These are phyloP conservation scores for Vandiemenella viatica DNA, from an alignment of 2,888 invertebrate species.

Conservation along the genomic window DNA sequence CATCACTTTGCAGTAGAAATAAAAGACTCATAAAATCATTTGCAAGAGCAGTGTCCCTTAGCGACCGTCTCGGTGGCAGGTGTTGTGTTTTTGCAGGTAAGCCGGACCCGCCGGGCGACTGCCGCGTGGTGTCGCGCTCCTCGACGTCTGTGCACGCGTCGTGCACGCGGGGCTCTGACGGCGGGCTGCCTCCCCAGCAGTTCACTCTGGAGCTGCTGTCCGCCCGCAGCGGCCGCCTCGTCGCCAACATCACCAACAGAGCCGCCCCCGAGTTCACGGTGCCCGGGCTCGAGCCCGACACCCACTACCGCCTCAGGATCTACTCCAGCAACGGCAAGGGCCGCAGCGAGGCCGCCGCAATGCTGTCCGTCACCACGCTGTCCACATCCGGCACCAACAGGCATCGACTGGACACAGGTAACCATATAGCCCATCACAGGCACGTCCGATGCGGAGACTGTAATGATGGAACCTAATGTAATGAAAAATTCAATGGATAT, in stretches of 20 bases:
- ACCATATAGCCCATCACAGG: background rate
- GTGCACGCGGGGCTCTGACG: background rate
- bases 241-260: slow-evolving; percentile 29
- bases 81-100: slow-evolving; percentile 7
- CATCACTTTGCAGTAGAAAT: too few relatives aligned
- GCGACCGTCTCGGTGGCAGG: too few relatives aligned
- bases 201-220: slow-evolving; percentile 26
- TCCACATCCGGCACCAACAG: slow-evolving; percentile 22
- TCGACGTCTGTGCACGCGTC: background rate
- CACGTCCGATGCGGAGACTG: background rate
- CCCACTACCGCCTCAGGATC: slow-evolving; percentile 32
- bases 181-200: slow-evolving; percentile 2
- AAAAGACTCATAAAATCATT: too few relatives aligned
- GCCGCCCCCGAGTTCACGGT: slow-evolving; percentile 33
- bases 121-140: slow-evolving; percentile 2
- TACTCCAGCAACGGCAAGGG: slow-evolving; percentile 41
- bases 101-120: slow-evolving; percentile 12
- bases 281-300: slow-evolving; percentile 34
- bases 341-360: slow-evolving; percentile 30
- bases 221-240: slow-evolving; percentile 24
- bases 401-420: background rate
- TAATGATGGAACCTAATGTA: background rate
- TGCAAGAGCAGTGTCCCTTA: too few relatives aligned
- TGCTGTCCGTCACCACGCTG: slow-evolving; percentile 32
- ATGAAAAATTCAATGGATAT: background rate